Base-by-base conservation (phyloP, 2,797 vertebrate species). In the Eutrigla gurnardus region DNA sequence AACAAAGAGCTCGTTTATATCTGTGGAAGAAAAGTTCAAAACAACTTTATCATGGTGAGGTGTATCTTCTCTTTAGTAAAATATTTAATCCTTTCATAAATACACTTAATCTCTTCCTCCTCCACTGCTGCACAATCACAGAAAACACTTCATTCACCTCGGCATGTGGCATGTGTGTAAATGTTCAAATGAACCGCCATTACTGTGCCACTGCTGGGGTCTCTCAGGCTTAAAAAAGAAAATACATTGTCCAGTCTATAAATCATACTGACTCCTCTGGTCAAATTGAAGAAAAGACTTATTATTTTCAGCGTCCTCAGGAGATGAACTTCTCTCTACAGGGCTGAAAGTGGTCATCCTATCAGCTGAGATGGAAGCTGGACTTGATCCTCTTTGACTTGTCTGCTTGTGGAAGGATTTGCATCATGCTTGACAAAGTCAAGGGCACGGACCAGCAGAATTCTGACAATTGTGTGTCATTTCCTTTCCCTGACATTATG, bases 391-490 rank as follows among this genome's bases (percentile, higher is more conserved):
- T 61, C 55, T 64, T 39, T 32, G 55, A 63, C 81, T 65, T 64
- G 53, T 37, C 40, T 50, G 47, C 37, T 33, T 46, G 43, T 61
- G 3, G 7, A 4, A 43, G 53, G 73, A 72, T 85, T 82, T 77
- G 14, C 70, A 74, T 69, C 36, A 32, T 57, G 78, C 65, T 25
- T 67, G 14, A 66, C 47, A 77, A 59, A 75, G 79, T 64, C 82
- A 73, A 78, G 39, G 61, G 13, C 32, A 72, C 4, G 13, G 35
- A 73, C 36, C 55, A 59, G 11, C 18, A 71, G 4, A 37, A 7
- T 49, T 75, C 14, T 58, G 57, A 67, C 60, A 75, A 50, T 43
- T 17, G 33, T 58, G 18, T 62, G 46, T 45, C 12, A 35, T 62
- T 49, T 57, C 25, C 15, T 6, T 45, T 45, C 55, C 25, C 39